Evolutionary conservation across 2,797 vertebrate genomes (phyloP), one percentile per base, ranked within the genome.

Genomic region (Poecilia gillii): DNA sequence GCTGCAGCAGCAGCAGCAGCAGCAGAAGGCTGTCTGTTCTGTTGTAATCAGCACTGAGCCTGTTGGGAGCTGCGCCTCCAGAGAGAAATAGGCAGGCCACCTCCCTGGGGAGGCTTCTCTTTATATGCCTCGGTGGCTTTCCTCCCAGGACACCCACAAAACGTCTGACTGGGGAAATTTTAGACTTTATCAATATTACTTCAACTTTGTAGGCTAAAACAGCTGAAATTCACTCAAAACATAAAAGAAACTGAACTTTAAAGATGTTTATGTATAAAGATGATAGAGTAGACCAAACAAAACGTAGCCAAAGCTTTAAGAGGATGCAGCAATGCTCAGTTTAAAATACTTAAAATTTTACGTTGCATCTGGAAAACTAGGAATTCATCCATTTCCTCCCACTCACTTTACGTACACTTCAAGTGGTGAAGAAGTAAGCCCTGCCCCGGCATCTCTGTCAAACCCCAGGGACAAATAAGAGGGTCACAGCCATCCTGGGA

Each of bases 401-500:
- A 45, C 23, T 28, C 68, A 16, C 12, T 45, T 28, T 6, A 45
- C 45, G 25, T 45, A 14, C 13, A 45, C 41, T n/a, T 89, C 78
- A 90, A 81, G 80, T 46, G 73, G 75, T 72, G 79, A 83, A 90
- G 89, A 87, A 77, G 81, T 87, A 86, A 91, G 88, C 84, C 64
- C 41, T 79, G 78, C 28, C 81, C 8, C n/a, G 73, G 89, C 94
- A 94, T 94, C 92, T 95, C 94, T 91, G 90, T 82, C 81, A 28
- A 81, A 84, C 94, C 92, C 93, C 64, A 75, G 93, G 93, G 94
- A 92, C 82, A 84, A 89, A 91, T 93, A 91, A 93, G 90, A 91
- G 94, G 93, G 94, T 94, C 94, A 94, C 75, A 92, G 79, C 72
- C 83, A 86, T 91, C 90, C 92, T 85, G 84, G 73, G 89, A 93